Conservation (phyloP, 1,140 invertebrate genomes). For the Tribolium madens region DNA sequence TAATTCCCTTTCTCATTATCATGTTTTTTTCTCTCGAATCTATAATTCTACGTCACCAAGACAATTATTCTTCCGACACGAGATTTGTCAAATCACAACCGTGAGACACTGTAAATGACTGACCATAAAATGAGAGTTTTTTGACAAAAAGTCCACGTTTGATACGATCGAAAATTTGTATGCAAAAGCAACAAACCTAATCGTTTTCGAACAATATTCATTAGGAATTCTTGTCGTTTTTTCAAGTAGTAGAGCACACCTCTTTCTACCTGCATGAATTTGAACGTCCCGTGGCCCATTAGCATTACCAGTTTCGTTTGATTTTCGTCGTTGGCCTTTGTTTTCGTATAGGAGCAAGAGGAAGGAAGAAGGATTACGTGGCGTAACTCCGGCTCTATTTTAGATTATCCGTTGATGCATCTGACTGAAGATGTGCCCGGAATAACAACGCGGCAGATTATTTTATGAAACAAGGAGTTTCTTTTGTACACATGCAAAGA, state of each 20-base stretch:
- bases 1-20: slow-evolving; percentile 20
- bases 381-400: slow-evolving; percentile 40
- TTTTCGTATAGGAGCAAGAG: background rate
- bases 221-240: slow-evolving; percentile 38
- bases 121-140: background rate
- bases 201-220: slow-evolving; percentile 35
- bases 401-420: slow-evolving; percentile 50
- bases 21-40: slow-evolving; percentile 19
- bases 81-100: slow-evolving; percentile 26
- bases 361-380: slow-evolving; percentile 11
- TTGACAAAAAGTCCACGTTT: background rate
- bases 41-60: slow-evolving; percentile 13
- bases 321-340: slow-evolving; percentile 29
- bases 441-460: slow-evolving; percentile 50
- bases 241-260: slow-evolving; percentile 40
- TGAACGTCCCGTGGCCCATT: slow-evolving; percentile 37
- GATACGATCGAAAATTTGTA: slow-evolving; percentile 31
- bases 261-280: slow-evolving; percentile 42
- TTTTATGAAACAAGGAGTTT: slow-evolving; percentile 49
- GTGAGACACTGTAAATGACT: slow-evolving; percentile 17
- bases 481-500: slow-evolving; percentile 45
- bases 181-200: slow-evolving; percentile 42
- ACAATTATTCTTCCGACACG: slow-evolving; percentile 4
- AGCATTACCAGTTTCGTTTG: slow-evolving; percentile 39
- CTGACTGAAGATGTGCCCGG: slow-evolving; percentile 48